phyloP scores from a whole-genome alignment of 1,140 invertebrate species.

The Cyrtorhinus lividipennis region DNA sequence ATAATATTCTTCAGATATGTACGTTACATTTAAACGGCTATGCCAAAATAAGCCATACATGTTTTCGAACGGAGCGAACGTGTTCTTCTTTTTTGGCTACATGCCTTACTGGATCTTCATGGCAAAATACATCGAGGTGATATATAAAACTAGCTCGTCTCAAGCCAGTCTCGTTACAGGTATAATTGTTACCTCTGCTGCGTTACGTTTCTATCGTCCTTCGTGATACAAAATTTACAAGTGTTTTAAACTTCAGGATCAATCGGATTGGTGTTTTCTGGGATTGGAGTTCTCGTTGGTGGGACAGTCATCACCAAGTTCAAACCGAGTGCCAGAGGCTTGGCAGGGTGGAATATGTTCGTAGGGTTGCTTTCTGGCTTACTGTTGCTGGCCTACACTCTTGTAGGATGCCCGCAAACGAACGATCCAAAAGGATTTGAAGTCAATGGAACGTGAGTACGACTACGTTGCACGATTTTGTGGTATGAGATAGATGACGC shows the following conservation, averaged over 20 bases:
- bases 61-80: conserved; percentile 38
- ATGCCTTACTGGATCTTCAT: conserved; percentile 29
- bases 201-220: not conserved
- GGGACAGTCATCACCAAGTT: conserved; percentile 45
- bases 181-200: conserved; percentile 7
- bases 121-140: conserved; percentile 37
- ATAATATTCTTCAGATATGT: conserved; percentile 31
- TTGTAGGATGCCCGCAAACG: conserved; percentile 38
- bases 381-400: conserved; percentile 40
- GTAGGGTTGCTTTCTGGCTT: conserved; percentile 32
- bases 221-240: not conserved
- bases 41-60: conserved; percentile 43
- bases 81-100: conserved; percentile 32
- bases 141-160: conserved; percentile 37
- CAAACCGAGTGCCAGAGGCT: conserved; percentile 36
- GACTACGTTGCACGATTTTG: too few species aligned
- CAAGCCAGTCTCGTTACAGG: conserved; percentile 28
- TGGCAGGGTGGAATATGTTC: conserved; percentile 41
- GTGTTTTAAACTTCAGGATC: conserved; percentile 25
- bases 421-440: conserved; percentile 19
- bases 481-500: too few species aligned
- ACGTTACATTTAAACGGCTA: conserved; percentile 38
- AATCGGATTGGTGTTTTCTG: conserved; percentile 44
- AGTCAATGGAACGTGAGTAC: not conserved
- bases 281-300: conserved; percentile 39